Evolutionary conservation across 2,113 vertebrate species (phyloP).

Genomic region (Plecotus auritus): DNA sequence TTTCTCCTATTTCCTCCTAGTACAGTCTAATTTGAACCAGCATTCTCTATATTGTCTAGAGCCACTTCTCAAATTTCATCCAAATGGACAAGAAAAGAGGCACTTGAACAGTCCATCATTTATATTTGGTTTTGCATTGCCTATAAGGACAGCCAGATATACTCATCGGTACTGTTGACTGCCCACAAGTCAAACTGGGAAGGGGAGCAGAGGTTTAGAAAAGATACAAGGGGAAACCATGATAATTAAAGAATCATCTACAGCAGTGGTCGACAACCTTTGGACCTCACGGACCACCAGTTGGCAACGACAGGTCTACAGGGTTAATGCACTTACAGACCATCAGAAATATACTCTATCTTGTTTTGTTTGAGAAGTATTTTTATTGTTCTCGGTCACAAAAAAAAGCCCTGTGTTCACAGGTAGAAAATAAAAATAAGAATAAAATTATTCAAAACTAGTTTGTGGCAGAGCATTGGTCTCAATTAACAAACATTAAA

Average conservation of each 20-base stretch:
- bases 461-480: background rate
- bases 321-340: background rate
- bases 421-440: background rate
- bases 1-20: background rate
- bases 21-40: background rate
- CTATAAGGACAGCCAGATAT: background rate
- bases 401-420: background rate
- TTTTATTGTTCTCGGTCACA: background rate
- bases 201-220: background rate
- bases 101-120: background rate
- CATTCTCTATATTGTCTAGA: background rate
- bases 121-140: background rate
- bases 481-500: background rate
- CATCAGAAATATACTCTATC: background rate
- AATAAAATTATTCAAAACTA: background rate
- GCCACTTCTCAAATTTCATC: background rate
- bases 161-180: background rate
- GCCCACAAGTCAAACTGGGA: background rate
- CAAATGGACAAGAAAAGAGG: background rate
- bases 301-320: background rate
- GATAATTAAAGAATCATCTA: background rate
- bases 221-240: background rate
- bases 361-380: background rate
- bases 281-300: too few relatives aligned
- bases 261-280: too few relatives aligned